phyloP scores from a whole-genome alignment of 2,113 vertebrate genomes.

The Cyprinus carpio region DNA sequence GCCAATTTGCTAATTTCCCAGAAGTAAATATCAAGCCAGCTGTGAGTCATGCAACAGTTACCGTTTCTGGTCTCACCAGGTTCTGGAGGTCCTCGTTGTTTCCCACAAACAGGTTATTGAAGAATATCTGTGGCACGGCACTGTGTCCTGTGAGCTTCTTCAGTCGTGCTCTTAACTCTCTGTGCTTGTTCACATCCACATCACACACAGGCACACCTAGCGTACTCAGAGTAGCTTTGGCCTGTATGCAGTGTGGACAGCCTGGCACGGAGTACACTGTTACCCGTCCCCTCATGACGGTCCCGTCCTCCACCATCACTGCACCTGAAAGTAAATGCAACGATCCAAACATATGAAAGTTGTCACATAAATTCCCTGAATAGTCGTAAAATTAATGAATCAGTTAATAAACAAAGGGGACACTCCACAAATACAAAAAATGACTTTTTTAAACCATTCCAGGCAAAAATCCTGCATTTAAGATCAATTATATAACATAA shows the following conservation, averaged over 20 bases:
- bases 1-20: neutral
- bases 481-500: neutral
- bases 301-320: conserved; percentile 66
- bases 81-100: conserved; percentile 74
- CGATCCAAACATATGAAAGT: neutral
- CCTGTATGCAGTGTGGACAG: conserved; percentile 74
- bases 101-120: conserved; percentile 74
- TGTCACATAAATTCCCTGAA: neutral
- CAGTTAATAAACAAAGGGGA: no score
- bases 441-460: neutral
- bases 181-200: conserved; percentile 70
- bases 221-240: conserved; percentile 67
- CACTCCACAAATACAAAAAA: no score
- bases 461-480: neutral
- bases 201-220: conserved; percentile 70
- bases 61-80: conserved; percentile 65
- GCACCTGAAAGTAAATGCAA: conserved; percentile 25
- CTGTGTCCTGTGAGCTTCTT: conserved; percentile 71
- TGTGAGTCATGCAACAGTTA: neutral
- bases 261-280: conserved; percentile 76
- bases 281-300: conserved; percentile 65
- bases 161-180: conserved; percentile 63
- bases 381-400: no score
- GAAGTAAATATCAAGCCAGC: neutral
- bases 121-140: conserved; percentile 80